Evolutionary conservation across 2,113 vertebrate genomes (phyloP).

Genomic region (Mobula hypostoma): DNA sequence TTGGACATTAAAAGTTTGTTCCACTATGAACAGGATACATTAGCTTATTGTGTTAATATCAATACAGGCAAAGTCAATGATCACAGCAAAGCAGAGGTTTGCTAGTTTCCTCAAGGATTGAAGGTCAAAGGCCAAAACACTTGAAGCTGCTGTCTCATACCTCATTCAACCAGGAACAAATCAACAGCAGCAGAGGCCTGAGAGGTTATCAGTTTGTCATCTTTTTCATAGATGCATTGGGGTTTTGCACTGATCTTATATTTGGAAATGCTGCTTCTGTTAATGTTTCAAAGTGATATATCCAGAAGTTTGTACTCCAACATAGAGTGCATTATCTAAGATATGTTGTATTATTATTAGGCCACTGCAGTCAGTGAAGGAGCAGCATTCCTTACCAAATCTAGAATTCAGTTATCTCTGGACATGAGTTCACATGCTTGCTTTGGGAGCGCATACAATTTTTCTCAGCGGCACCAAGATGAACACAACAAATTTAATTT

Average conservation of each 20-base stretch:
- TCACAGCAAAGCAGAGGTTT: neutral
- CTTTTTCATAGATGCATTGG: neutral
- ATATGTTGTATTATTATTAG: constrained; percentile 48
- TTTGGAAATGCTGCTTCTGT: neutral
- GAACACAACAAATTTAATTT: constrained; percentile 63
- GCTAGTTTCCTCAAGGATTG: neutral
- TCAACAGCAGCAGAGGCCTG: neutral
- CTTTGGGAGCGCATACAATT: constrained; percentile 34
- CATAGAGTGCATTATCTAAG: constrained; percentile 44
- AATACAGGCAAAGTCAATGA: neutral
- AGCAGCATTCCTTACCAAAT: constrained; percentile 67
- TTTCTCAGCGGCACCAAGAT: constrained; percentile 43
- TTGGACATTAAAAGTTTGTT: neutral
- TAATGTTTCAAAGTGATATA: neutral
- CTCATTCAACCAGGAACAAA: neutral
- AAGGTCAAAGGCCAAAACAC: constrained; percentile 1
- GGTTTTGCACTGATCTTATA: constrained; percentile 5
- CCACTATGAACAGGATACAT: no score
- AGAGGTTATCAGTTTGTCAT: neutral
- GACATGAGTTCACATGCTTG: constrained; percentile 41
- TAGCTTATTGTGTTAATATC: neutral
- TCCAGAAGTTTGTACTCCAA: neutral
- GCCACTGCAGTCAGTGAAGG: constrained; percentile 43
- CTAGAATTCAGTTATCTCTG: constrained; percentile 46
- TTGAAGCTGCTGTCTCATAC: neutral